Evolutionary conservation across 2,797 vertebrate species (phyloP).

Genomic region (Sebastes jordani): DNA sequence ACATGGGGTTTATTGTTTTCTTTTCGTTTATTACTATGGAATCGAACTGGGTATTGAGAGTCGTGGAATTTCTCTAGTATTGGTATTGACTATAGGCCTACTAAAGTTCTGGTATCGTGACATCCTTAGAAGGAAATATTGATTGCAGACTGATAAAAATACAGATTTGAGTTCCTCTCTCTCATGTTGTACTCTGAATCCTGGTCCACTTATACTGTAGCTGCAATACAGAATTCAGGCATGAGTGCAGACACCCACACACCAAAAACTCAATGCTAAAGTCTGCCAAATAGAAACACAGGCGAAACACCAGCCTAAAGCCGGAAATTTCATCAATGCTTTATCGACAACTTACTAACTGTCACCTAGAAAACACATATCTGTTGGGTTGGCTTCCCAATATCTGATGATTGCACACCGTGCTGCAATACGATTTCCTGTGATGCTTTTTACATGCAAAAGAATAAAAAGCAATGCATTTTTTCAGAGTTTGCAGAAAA

Average conservation of each 20-base stretch:
- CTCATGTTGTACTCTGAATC: not conserved
- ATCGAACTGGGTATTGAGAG: too few species aligned
- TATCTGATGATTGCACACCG: not conserved
- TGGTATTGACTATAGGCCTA: too few species aligned
- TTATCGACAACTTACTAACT: conserved; percentile 4
- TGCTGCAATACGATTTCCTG: not conserved
- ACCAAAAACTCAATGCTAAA: not conserved
- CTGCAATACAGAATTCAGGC: conserved; percentile 21
- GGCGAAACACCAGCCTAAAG: conserved; percentile 26
- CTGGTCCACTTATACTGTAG: not conserved
- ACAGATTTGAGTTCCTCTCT: not conserved
- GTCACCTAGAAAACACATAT: conserved; percentile 30
- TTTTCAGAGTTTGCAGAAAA: not conserved
- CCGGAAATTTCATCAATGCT: conserved; percentile 24
- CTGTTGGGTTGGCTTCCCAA: not conserved
- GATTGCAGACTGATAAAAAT: not conserved
- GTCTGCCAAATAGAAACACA: conserved; percentile 16
- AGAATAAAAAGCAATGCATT: not conserved
- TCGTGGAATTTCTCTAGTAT: too few species aligned
- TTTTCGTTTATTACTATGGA: too few species aligned
- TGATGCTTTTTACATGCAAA: not conserved
- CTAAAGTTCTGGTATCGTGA: too few species aligned
- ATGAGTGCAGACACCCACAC: conserved; percentile 15
- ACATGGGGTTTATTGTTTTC: too few species aligned
- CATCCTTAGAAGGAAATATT: not conserved